phyloP scores from a whole-genome alignment of 1,140 invertebrate genomes.

The Drosophila orena region DNA sequence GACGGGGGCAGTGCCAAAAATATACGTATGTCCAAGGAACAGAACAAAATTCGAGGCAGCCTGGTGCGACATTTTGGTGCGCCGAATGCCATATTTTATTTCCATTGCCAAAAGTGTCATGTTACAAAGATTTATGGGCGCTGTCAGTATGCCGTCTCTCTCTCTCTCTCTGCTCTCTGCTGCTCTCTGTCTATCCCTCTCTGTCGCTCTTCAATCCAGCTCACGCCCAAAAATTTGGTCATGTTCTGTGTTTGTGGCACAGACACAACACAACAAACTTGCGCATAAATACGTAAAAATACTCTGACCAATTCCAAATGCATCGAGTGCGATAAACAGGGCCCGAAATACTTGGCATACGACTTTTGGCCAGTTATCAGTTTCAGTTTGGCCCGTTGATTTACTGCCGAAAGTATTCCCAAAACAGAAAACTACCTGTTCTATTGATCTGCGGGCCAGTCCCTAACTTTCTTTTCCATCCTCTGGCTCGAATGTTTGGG shows the following conservation, averaged over 20 bases:
- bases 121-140: slow-evolving; percentile 84
- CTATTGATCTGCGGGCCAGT: slow-evolving; percentile 25
- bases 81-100: slow-evolving; percentile 84
- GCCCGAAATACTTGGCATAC: slow-evolving; percentile 46
- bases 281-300: slow-evolving; percentile 65
- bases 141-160: slow-evolving; percentile 58
- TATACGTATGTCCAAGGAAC: slow-evolving; percentile 5
- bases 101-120: slow-evolving; percentile 85
- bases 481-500: slow-evolving; percentile 37
- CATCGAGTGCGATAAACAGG: slow-evolving; percentile 56
- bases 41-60: slow-evolving; percentile 21
- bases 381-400: slow-evolving; percentile 59
- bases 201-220: slow-evolving; percentile 29
- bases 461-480: slow-evolving; percentile 39
- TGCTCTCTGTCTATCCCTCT: slow-evolving; percentile 13
- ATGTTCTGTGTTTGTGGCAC: slow-evolving; percentile 73
- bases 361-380: slow-evolving; percentile 72
- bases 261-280: slow-evolving; percentile 51
- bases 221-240: slow-evolving; percentile 82
- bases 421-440: slow-evolving; percentile 37
- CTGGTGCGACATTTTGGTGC: slow-evolving; percentile 81
- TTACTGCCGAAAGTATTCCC: slow-evolving; percentile 63
- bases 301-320: slow-evolving; percentile 76
- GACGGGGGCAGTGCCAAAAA: slow-evolving; percentile 47
- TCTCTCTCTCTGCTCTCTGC: slow-evolving; percentile 12